Conservation (phyloP, 2,888 invertebrate species). For the Mythimna vitellina region DNA sequence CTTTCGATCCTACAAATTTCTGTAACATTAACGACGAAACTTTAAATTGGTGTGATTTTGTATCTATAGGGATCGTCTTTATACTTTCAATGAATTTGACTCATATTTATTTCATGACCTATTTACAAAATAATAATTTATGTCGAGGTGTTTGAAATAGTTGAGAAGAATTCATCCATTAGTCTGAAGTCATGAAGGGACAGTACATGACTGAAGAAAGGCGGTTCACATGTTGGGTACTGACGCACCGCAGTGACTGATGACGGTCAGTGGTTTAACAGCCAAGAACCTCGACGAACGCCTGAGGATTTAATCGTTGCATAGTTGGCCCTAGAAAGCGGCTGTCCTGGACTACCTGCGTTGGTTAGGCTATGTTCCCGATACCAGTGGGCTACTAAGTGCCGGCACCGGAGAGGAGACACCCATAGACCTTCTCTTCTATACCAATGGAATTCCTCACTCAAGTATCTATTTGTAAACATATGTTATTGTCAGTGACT, state of each 20-base stretch:
- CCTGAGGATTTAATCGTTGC: neutral
- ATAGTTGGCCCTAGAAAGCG: neutral
- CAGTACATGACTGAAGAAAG: neutral
- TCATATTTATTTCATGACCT: neutral
- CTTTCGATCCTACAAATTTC: slow-evolving; percentile 25
- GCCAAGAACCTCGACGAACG: neutral
- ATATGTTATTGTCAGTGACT: neutral
- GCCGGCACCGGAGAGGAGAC: neutral
- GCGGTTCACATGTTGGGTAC: neutral
- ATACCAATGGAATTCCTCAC: neutral
- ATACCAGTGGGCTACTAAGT: neutral
- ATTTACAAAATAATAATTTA: neutral
- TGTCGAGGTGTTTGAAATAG: neutral
- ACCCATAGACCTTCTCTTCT: neutral
- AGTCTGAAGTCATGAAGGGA: neutral
- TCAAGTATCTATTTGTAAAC: neutral
- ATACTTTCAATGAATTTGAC: neutral
- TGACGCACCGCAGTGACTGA: neutral
- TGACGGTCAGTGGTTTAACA: neutral
- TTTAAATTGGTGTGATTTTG: slow-evolving; percentile 31
- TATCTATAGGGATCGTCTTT: neutral
- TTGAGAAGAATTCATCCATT: neutral
- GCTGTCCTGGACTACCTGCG: neutral
- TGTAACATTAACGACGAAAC: slow-evolving; percentile 23
- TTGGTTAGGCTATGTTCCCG: neutral